Base-by-base conservation (phyloP, 2,888 invertebrate species). In the Metopia argyrocephala region DNA sequence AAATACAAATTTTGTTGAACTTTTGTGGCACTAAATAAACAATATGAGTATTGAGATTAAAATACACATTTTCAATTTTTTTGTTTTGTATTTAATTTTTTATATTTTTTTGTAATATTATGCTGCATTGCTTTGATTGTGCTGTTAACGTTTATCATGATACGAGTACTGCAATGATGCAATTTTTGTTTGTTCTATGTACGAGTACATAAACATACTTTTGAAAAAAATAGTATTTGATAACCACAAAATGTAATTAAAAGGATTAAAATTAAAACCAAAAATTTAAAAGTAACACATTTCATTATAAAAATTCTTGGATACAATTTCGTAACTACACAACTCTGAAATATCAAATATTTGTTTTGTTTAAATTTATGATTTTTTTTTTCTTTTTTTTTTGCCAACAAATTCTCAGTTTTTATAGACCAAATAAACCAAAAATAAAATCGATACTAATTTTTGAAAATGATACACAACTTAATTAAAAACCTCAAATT, bases 201-300 rank as follows among this genome's bases (percentile, higher is more conserved):
- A n/a, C n/a, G n/a, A n/a, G n/a, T n/a, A n/a, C n/a, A n/a, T n/a
- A n/a, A 20, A 54, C 56, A 27, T 68, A 69, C 66, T 45, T 31
- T 61, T 31, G 38, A 20, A 76, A n/a, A n/a, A n/a, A 68, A 73
- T 68, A 56, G 20, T 69, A 64, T 73, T 62, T 54, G 70, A 68
- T 66, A 69, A 78, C 81, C 64, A 74, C 59, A 81, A 70, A 70
- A 81, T 70, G 70, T 78, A 69, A 81, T 75, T 74, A 78, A 78
- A 74, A 78, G 38, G 20, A 78, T 75, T 45, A 66, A 66, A 61
- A 74, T 59, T 25, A 70, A 76, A 70, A 78, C 45, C 69, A 59
- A 57, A 21, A 66, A 50, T 25, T 57, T 70, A 5, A 59, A 54
- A 48, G 74, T 59, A 81, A 78, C 65, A 78, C 70, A 81, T 81